Percentiles rank a stretch among this genome's conserved stretches.
These are phyloP conservation scores for Arizona elegans DNA, from an alignment of 2,113 vertebrate genomes.

Conservation along the genomic window DNA sequence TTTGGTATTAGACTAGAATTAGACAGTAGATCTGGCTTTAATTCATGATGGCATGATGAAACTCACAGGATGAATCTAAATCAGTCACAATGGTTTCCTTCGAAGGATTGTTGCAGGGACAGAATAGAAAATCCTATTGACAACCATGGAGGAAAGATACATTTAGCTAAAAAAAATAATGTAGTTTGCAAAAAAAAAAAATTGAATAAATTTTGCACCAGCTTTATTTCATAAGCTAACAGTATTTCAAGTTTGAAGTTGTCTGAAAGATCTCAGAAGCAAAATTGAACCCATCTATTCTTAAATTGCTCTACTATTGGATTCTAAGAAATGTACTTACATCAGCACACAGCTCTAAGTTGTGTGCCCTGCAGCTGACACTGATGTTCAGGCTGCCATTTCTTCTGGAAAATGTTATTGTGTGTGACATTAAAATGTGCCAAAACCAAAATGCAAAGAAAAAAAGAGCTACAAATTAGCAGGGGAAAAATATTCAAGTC, in stretches of 20 bases:
- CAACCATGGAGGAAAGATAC: background rate
- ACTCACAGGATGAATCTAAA: background rate
- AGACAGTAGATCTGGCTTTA: background rate
- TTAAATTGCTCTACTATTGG: background rate
- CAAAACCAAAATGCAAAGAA: slow-evolving; percentile 14
- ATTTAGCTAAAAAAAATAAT: background rate
- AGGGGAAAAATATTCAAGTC: background rate
- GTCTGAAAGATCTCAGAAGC: background rate
- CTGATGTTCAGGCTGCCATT: slow-evolving; percentile 8
- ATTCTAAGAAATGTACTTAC: background rate
- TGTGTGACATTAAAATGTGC: slow-evolving; percentile 9
- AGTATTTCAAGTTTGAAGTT: background rate
- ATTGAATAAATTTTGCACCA: background rate
- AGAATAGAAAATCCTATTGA: background rate
- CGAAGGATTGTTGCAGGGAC: background rate
- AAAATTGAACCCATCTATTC: background rate
- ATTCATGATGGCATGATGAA: background rate
- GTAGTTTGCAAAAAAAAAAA: background rate
- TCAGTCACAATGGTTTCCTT: background rate
- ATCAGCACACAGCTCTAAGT: slow-evolving; percentile 8
- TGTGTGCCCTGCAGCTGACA: slow-evolving; percentile 1
- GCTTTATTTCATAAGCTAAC: background rate
- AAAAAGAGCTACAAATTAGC: background rate
- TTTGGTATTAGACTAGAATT: background rate
- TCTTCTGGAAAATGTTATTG: slow-evolving; percentile 18